Conservation (phyloP, 2,888 invertebrate genomes). For the Hypomecis punctinalis region DNA sequence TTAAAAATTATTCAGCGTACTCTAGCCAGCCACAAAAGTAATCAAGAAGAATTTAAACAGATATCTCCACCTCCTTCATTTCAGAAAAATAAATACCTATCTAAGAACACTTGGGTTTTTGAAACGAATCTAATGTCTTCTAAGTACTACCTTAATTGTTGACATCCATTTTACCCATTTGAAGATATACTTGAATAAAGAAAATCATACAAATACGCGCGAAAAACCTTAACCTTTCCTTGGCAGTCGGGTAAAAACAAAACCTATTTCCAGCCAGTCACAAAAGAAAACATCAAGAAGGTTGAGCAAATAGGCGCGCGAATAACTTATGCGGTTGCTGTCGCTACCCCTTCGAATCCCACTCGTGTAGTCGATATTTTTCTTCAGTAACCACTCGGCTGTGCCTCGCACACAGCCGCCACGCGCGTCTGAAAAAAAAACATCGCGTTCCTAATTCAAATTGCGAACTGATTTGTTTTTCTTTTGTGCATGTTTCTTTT, state of each 20-base stretch:
- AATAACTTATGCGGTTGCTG: constrained; percentile 30
- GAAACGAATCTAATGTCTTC: too few relatives aligned
- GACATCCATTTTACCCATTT: too few relatives aligned
- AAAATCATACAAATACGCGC: too few relatives aligned
- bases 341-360: constrained; percentile 37
- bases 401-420: constrained; percentile 27
- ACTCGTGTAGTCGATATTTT: constrained; percentile 46
- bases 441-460: constrained; percentile 27
- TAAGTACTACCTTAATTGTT: too few relatives aligned
- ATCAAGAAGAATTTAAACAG: too few relatives aligned
- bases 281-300: constrained; percentile 76
- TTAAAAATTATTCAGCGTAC: too few relatives aligned
- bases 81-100: too few relatives aligned
- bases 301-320: constrained; percentile 76
- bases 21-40: too few relatives aligned
- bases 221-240: too few relatives aligned
- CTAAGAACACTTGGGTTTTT: too few relatives aligned
- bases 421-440: constrained; percentile 33
- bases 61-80: too few relatives aligned
- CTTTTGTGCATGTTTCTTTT: not conserved
- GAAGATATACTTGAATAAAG: too few relatives aligned
- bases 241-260: constrained; percentile 64
- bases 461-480: constrained; percentile 2
- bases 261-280: constrained; percentile 38
- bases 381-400: constrained; percentile 43